phyloP scores from a whole-genome alignment of 2,888 invertebrate species.

The Ecliptopera silaceata region DNA sequence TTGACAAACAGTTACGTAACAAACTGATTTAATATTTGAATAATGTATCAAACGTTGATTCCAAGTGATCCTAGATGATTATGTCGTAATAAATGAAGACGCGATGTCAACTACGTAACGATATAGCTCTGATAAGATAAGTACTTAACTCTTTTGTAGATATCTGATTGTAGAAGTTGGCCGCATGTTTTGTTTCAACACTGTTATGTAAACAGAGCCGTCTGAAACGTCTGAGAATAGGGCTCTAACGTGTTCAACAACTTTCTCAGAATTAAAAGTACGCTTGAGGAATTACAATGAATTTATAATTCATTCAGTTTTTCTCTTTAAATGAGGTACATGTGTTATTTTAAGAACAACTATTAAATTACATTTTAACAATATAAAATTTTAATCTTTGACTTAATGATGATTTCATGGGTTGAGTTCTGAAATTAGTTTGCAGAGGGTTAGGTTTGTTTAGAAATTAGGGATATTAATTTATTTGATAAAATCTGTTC shows the following conservation, averaged over 20 bases:
- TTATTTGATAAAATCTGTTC: no score
- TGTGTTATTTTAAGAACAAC: no score
- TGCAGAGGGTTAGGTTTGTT: no score
- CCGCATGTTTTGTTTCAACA: conserved; percentile 6
- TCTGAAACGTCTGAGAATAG: conserved; percentile 3
- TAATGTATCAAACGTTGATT: conserved; percentile 19
- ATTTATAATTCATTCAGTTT: not conserved
- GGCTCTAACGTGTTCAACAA: not conserved
- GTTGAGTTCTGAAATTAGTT: no score
- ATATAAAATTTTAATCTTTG: no score
- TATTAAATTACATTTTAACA: no score
- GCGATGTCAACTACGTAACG: not conserved
- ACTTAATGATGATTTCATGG: no score
- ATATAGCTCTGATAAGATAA: conserved; percentile 17
- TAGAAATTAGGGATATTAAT: no score
- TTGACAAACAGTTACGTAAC: conserved; percentile 12
- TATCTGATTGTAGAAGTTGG: conserved; percentile 17
- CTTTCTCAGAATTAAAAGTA: conserved; percentile 9
- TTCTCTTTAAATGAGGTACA: not conserved
- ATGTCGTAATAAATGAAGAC: not conserved
- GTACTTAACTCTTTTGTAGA: not conserved
- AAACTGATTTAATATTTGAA: conserved; percentile 19
- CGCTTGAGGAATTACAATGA: conserved; percentile 2
- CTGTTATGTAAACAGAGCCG: conserved; percentile 22
- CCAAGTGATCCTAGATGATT: conserved; percentile 7